A percentile compares a stretch with the other conserved stretches of the same genome.
phyloP scores from a whole-genome alignment of 2,888 invertebrate species.

The Phengaris alcon region DNA sequence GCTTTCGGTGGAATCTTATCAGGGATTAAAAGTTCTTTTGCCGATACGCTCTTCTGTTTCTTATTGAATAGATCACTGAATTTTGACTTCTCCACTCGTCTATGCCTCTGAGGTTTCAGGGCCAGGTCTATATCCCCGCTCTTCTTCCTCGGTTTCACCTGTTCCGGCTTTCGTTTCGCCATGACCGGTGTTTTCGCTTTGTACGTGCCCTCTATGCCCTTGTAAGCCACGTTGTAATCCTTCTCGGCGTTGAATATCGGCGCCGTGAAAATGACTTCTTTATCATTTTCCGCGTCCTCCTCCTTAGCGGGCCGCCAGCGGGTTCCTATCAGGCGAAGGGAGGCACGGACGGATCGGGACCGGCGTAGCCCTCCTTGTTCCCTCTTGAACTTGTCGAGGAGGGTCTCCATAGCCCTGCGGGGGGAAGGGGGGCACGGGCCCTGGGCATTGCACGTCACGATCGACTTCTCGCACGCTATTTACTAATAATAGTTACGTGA shows the following conservation, averaged over 20 bases:
- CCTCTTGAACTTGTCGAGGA: constrained; percentile 74
- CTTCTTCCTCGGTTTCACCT: constrained; percentile 58
- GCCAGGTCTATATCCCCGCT: constrained; percentile 70
- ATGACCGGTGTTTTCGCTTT: constrained; percentile 70
- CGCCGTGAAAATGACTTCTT: constrained; percentile 59
- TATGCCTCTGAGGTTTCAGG: constrained; percentile 61
- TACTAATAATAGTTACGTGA: constrained; percentile 73
- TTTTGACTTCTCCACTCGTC: constrained; percentile 68
- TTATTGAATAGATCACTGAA: constrained; percentile 74
- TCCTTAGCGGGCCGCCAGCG: constrained; percentile 78
- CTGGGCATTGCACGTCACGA: constrained; percentile 73
- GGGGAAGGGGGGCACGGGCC: constrained; percentile 63
- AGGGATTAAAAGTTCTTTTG: constrained; percentile 70
- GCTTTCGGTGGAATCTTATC: constrained; percentile 81
- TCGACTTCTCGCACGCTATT: constrained; percentile 75
- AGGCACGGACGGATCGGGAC: constrained; percentile 84
- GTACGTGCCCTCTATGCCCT: constrained; percentile 71
- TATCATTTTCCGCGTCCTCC: constrained; percentile 57
- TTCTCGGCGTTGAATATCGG: constrained; percentile 67
- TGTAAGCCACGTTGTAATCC: constrained; percentile 66
- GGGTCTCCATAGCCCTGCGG: constrained; percentile 75
- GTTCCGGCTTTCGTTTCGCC: constrained; percentile 65
- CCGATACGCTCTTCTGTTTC: constrained; percentile 66
- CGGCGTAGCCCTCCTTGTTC: constrained; percentile 79
- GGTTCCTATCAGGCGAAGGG: constrained; percentile 82